Evolutionary conservation across 2,113 vertebrate species (phyloP).

Genomic region (Machaerirhynchus nigripectus): DNA sequence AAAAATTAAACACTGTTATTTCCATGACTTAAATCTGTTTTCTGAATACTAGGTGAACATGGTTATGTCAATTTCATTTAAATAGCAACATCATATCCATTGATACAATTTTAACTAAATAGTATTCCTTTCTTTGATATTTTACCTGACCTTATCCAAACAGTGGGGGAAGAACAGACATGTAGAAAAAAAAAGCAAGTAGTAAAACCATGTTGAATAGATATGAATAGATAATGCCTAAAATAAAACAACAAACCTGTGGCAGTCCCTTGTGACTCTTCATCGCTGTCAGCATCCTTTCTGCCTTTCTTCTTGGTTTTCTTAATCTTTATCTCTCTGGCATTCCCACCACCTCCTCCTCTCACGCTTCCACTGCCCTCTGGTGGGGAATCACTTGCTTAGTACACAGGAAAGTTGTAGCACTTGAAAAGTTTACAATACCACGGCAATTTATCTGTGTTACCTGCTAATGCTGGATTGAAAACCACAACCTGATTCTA

Average conservation of each 20-base stretch:
- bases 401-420: not conserved
- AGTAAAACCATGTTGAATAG: not conserved
- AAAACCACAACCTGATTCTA: not conserved
- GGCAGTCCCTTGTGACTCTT: slow-evolving; percentile 76
- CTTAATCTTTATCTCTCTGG: slow-evolving; percentile 88
- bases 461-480: not conserved
- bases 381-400: slow-evolving; percentile 61
- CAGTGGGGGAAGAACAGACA: not conserved
- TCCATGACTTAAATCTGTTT: not conserved
- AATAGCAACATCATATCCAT: not conserved
- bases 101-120: not conserved
- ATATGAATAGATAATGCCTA: not conserved
- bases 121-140: not conserved
- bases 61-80: not conserved
- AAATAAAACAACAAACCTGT: slow-evolving; percentile 65
- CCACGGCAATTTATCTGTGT: not conserved
- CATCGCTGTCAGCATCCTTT: slow-evolving; percentile 89
- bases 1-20: not conserved
- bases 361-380: slow-evolving; percentile 88
- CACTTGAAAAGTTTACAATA: not conserved
- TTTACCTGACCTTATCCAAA: not conserved
- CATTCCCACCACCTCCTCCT: slow-evolving; percentile 83
- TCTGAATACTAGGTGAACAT: not conserved
- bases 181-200: not conserved
- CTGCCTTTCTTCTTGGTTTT: slow-evolving; percentile 92